Evolutionary conservation across 1,140 invertebrate genomes (phyloP).

Genomic region (Melitaea cinxia): DNA sequence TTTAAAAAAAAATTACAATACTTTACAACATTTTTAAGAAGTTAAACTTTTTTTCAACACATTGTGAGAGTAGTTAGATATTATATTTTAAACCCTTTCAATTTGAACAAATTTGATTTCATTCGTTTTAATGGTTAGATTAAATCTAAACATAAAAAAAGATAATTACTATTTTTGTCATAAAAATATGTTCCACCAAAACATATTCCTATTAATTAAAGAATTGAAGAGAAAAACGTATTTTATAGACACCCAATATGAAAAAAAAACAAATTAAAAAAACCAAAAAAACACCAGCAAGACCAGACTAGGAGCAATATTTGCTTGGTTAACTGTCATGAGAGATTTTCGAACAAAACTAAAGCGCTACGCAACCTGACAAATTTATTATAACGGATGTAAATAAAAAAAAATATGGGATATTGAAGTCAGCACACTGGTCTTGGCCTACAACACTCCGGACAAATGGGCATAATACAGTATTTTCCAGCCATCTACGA

Average conservation of each 20-base stretch:
- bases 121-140: too few species aligned
- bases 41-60: too few species aligned
- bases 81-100: too few species aligned
- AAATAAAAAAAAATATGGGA: conserved; percentile 33
- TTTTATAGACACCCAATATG: conserved; percentile 27
- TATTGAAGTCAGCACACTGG: conserved; percentile 54
- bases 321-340: conserved; percentile 79
- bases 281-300: conserved; percentile 18
- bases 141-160: too few species aligned
- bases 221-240: neutral
- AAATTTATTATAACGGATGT: conserved; percentile 32
- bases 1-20: neutral
- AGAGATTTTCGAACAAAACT: conserved; percentile 69
- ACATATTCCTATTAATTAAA: neutral
- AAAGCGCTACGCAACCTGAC: conserved; percentile 77
- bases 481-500: conserved; percentile 66
- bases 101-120: too few species aligned
- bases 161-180: too few species aligned
- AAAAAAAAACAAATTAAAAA: neutral
- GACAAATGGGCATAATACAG: conserved; percentile 78
- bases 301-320: conserved; percentile 57
- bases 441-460: conserved; percentile 78
- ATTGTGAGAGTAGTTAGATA: too few species aligned
- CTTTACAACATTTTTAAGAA: too few species aligned
- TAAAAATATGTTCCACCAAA: too few species aligned